A percentile compares a stretch with the other conserved stretches of the same genome.
Evolutionary conservation across 2,888 invertebrate species (phyloP).

Genomic region (Oscheius onirici): DNA sequence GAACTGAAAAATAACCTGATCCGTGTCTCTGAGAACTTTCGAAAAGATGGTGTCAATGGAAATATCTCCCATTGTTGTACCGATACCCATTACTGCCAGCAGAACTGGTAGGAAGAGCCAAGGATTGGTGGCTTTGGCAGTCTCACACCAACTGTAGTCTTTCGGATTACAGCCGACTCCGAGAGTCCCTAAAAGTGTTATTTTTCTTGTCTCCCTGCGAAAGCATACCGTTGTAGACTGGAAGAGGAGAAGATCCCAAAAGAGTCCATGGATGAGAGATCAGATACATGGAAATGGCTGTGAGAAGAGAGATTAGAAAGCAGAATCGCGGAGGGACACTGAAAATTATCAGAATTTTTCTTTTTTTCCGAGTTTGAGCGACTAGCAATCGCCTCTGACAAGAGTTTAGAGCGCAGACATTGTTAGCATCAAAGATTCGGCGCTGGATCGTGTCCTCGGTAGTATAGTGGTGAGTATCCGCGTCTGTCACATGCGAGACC

Average conservation of each 20-base stretch:
- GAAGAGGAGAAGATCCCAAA: constrained; percentile 33
- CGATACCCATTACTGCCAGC: constrained; percentile 46
- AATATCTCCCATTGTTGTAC: constrained; percentile 42
- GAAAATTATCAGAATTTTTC: not conserved
- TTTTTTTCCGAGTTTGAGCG: too few species aligned
- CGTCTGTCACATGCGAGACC: constrained; percentile 29
- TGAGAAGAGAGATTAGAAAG: constrained; percentile 41
- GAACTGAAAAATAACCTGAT: constrained; percentile 40
- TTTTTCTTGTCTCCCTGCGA: too few species aligned
- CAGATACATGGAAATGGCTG: constrained; percentile 43
- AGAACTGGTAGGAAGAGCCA: constrained; percentile 39
- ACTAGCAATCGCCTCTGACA: too few species aligned
- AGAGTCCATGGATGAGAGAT: constrained; percentile 39
- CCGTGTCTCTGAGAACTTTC: constrained; percentile 46
- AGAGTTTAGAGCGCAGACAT: too few species aligned
- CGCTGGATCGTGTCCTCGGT: not conserved
- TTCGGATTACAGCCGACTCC: constrained; percentile 46
- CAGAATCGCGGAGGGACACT: constrained; percentile 39
- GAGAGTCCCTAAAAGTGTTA: constrained; percentile 26
- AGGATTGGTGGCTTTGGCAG: constrained; percentile 30
- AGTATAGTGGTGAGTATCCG: constrained; percentile 27
- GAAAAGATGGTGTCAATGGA: constrained; percentile 51
- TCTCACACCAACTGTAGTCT: constrained; percentile 44
- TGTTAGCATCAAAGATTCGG: not conserved
- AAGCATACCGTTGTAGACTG: constrained; percentile 37